Conservation (phyloP, 2,113 vertebrate species). For the Eulacestoma nigropectus region DNA sequence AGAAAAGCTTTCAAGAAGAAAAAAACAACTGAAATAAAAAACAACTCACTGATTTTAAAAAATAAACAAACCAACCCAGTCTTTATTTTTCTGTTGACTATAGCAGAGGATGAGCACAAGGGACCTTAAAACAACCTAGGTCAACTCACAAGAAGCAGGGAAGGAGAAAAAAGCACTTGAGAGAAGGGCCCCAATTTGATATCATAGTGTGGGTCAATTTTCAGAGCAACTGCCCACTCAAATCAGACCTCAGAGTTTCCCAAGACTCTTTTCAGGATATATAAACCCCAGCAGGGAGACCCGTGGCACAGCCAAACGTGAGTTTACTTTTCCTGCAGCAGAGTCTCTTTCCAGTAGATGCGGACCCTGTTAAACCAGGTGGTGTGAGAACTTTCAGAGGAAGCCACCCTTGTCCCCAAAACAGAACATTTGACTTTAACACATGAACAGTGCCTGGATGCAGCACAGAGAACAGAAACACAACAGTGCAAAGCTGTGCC, state of each 20-base stretch:
- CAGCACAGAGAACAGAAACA: not conserved
- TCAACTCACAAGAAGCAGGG: not conserved
- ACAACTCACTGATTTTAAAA: not conserved
- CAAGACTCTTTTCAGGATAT: not conserved
- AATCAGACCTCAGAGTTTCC: not conserved
- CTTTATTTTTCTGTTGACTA: not conserved
- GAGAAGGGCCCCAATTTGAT: not conserved
- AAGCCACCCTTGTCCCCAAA: not conserved
- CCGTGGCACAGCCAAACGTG: rapidly evolving
- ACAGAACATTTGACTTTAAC: not conserved
- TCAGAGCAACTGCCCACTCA: not conserved
- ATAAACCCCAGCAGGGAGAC: not conserved
- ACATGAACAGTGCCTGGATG: rapidly evolving
- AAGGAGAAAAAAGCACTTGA: not conserved
- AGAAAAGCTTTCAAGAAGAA: not conserved
- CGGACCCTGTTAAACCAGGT: not conserved
- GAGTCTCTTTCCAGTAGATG: not conserved
- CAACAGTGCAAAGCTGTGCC: rapidly evolving
- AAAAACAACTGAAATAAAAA: not conserved
- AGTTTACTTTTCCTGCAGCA: not conserved
- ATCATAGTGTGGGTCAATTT: not conserved
- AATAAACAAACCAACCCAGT: not conserved
- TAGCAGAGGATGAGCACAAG: not conserved
- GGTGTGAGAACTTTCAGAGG: not conserved
- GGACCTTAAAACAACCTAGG: not conserved